Conservation (phyloP, 1,140 invertebrate genomes). For the Hypsibius dujardini region DNA sequence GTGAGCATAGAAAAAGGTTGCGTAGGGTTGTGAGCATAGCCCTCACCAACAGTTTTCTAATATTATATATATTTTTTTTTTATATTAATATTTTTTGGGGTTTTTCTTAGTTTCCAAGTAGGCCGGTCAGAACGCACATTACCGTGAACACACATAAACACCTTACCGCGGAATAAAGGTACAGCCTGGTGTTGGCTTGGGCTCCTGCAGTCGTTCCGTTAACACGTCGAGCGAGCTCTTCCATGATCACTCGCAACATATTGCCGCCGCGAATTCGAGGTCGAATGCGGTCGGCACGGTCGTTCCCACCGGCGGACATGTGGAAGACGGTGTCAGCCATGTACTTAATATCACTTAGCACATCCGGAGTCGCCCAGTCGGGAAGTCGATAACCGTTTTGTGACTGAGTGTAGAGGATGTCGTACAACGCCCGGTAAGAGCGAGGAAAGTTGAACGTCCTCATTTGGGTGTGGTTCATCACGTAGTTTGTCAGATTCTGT, state of each 20-base stretch:
- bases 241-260: conserved; percentile 6
- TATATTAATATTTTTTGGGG: too few species aligned
- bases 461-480: not conserved
- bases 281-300: not conserved
- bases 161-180: not conserved
- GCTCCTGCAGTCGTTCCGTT: not conserved
- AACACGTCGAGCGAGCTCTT: not conserved
- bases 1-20: too few species aligned
- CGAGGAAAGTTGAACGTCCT: not conserved
- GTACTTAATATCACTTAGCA: not conserved
- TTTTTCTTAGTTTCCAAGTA: too few species aligned
- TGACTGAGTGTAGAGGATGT: not conserved
- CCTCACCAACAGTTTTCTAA: too few species aligned
- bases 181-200: not conserved
- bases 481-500: not conserved
- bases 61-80: too few species aligned
- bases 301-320: not conserved
- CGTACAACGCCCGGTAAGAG: not conserved
- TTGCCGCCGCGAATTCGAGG: not conserved
- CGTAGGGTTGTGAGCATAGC: too few species aligned
- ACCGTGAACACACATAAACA: too few species aligned
- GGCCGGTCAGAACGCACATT: too few species aligned
- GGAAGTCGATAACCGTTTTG: not conserved
- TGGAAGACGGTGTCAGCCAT: conserved; percentile 8
- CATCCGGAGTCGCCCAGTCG: not conserved